Base-by-base conservation (phyloP, 2,113 vertebrate genomes). In the Eubucco bourcierii region DNA sequence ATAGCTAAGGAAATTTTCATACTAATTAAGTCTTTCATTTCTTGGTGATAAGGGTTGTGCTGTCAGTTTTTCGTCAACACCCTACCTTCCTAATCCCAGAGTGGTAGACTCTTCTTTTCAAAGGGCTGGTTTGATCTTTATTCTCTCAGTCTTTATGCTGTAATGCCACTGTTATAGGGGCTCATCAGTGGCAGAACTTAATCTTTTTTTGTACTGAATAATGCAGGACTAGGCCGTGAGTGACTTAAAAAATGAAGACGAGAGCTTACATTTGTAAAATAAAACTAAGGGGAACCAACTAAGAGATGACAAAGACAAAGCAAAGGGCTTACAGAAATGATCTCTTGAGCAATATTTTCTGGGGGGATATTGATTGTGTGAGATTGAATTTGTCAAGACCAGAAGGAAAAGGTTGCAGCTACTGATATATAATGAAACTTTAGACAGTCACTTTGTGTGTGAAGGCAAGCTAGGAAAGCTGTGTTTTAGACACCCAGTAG, bases 281-380 rank as follows among this genome's bases (percentile, higher is more conserved):
- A 66, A 85, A 85, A 76, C 0, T 0, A 85, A 64, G 8, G 34
- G 64, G n/a, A 90, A 56, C 16, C 15, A 56, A 19, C 33, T 41
- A 84, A 59, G 31, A 41, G 24, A 52, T 71, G 75, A 77, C 81
- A 94, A 86, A 90, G 73, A 75, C 53, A 84, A 95, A 94, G 64
- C 29, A 63, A 50, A 59, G 11, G 64, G 41, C 25, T 95, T 83
- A 83, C 0, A 1, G 64, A 93, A 91, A 71, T 0, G 1, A 74
- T 85, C 41, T 87, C 41, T 73, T 60, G 25, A 71, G 11, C 37
- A 78, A 20, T 60, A 39, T 64, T 85, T 95, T 93, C 76, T 85
- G 68, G 76, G 90, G 31, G 33, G 83, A 67, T 77, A 83, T 80
- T 74, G 84, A 85, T 77, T 93, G 16, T 59, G 20, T 77, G 71